These are phyloP conservation scores for Myripristis murdjan DNA, from an alignment of 2,797 vertebrate genomes.

Conservation along the genomic window DNA sequence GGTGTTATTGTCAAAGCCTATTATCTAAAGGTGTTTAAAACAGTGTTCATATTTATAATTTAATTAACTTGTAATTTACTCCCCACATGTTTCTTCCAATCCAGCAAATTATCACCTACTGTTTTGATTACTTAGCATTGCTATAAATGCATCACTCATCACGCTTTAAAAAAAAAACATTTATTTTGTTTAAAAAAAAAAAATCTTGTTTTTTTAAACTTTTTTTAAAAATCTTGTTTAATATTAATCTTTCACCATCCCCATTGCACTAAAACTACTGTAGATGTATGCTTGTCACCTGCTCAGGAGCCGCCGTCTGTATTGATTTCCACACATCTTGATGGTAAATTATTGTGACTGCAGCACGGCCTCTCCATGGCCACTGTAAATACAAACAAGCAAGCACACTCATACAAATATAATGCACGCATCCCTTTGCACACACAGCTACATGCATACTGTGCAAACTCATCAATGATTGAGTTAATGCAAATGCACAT, in stretches of 20 bases:
- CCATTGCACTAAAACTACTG: slow-evolving; percentile 61
- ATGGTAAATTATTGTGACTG: slow-evolving; percentile 69
- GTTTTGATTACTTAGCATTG: slow-evolving; percentile 15
- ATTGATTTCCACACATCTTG: slow-evolving; percentile 73
- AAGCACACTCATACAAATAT: slow-evolving; percentile 19
- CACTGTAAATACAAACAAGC: slow-evolving; percentile 47
- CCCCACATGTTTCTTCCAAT: not conserved
- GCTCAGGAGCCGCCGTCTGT: slow-evolving; percentile 48
- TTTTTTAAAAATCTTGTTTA: slow-evolving; percentile 58
- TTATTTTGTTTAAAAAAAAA: too few relatives aligned
- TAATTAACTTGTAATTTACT: not conserved
- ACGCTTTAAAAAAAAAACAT: too few relatives aligned
- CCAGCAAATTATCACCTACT: too few relatives aligned
- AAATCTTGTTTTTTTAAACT: too few relatives aligned
- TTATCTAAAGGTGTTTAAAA: slow-evolving; percentile 23
- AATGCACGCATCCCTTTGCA: slow-evolving; percentile 9
- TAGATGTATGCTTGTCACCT: slow-evolving; percentile 58
- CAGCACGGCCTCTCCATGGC: slow-evolving; percentile 36
- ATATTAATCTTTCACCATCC: slow-evolving; percentile 62
- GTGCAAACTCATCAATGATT: slow-evolving; percentile 30
- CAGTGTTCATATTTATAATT: not conserved
- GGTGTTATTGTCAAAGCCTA: not conserved
- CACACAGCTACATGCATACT: slow-evolving; percentile 13
- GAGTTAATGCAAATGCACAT: slow-evolving; percentile 28
- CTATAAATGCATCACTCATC: slow-evolving; percentile 10